Evolutionary conservation across 2,113 vertebrate genomes (phyloP).

Genomic region (Colistium nudipinnis): DNA sequence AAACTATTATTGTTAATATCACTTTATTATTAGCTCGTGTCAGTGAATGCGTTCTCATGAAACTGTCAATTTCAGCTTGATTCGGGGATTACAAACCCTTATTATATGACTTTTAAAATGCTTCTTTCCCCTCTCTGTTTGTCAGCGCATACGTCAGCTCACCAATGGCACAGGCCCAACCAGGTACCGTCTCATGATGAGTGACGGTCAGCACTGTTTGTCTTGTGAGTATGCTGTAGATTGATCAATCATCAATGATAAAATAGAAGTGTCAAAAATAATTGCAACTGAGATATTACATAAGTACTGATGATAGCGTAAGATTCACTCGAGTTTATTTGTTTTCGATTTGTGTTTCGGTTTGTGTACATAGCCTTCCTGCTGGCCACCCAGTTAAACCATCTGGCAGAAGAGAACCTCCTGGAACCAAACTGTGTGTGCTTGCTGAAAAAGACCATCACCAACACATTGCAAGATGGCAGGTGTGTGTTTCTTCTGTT

Average conservation of each 20-base stretch:
- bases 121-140: neutral
- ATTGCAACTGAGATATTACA: no score
- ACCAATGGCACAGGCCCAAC: conserved; percentile 71
- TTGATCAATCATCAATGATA: no score
- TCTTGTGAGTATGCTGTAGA: conserved; percentile 85
- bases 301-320: neutral
- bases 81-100: neutral
- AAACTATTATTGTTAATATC: no score
- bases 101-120: neutral
- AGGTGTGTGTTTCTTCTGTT: conserved; percentile 76
- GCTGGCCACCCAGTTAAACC: conserved; percentile 86
- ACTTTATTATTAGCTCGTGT: no score
- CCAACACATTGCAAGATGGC: conserved; percentile 86
- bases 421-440: conserved; percentile 85
- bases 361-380: conserved; percentile 60
- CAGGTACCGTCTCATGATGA: conserved; percentile 87
- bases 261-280: no score
- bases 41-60: neutral
- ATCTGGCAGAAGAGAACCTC: conserved; percentile 77
- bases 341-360: neutral
- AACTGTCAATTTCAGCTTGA: neutral
- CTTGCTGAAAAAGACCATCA: conserved; percentile 82
- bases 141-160: conserved; percentile 82
- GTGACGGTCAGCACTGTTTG: conserved; percentile 85
- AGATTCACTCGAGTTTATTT: neutral